phyloP scores from a whole-genome alignment of 2,113 vertebrate genomes.

The Lipophrys pholis region DNA sequence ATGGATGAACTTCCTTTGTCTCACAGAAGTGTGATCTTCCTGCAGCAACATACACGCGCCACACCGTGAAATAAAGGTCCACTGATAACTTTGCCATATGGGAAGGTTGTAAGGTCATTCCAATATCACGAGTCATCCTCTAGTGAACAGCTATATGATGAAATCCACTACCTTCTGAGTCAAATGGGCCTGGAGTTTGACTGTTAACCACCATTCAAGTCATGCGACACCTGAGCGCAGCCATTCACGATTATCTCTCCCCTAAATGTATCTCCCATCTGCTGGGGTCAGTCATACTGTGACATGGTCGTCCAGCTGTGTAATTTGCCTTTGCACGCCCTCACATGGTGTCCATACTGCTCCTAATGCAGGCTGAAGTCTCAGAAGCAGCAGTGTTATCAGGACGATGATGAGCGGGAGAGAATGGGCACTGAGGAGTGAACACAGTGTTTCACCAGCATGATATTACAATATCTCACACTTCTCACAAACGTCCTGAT shows the following conservation, averaged over 20 bases:
- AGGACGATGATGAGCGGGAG: not conserved
- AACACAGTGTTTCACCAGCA: constrained; percentile 9
- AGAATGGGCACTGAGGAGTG: not conserved
- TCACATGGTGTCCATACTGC: too few species aligned
- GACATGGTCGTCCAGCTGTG: constrained; percentile 17
- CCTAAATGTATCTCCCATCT: constrained; percentile 35
- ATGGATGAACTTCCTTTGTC: too few species aligned
- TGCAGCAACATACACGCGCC: too few species aligned
- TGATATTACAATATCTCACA: not conserved
- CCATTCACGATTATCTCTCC: constrained; percentile 15
- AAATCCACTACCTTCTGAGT: not conserved
- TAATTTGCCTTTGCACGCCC: constrained; percentile 15
- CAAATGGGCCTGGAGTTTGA: not conserved
- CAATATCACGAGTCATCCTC: not conserved
- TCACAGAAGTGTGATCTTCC: too few species aligned
- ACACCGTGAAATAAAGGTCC: too few species aligned
- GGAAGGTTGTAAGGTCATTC: not conserved
- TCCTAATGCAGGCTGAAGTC: too few species aligned
- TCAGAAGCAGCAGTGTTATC: not conserved
- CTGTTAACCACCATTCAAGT: not conserved
- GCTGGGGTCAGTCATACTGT: constrained; percentile 8
- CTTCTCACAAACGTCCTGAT: too few species aligned
- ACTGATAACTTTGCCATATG: not conserved
- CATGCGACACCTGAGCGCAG: not conserved
- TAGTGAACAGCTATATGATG: too few species aligned